A percentile compares a stretch with the other conserved stretches of the same genome.
These are phyloP conservation scores for Parnassius glacialis DNA, from an alignment of 2,888 invertebrate genomes.

Conservation along the genomic window DNA sequence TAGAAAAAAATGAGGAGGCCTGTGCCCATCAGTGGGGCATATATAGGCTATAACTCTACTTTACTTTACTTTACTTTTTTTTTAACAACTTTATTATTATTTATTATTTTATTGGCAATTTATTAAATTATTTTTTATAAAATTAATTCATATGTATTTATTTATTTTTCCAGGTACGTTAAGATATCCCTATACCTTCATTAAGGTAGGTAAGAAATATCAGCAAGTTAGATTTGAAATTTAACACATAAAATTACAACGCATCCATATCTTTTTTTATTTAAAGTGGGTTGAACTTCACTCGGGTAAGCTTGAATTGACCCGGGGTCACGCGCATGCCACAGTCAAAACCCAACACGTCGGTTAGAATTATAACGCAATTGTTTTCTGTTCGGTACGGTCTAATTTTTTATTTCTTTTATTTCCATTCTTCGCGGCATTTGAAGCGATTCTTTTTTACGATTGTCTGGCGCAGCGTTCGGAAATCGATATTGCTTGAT, in stretches of 20 bases:
- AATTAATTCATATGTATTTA: no score
- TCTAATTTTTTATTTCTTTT: constrained; percentile 35
- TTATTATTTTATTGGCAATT: no score
- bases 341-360: constrained; percentile 40
- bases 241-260: no score
- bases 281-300: constrained; percentile 25
- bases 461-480: constrained; percentile 18
- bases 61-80: no score
- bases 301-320: constrained; percentile 40
- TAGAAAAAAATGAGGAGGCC: no score
- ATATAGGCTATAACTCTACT: no score
- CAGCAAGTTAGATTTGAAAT: no score
- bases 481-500: constrained; percentile 29
- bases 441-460: constrained; percentile 49
- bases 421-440: constrained; percentile 8
- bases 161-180: constrained; percentile 6
- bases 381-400: constrained; percentile 62
- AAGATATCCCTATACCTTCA: no score
- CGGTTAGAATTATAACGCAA: constrained; percentile 69
- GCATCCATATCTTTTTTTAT: not conserved
- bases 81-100: no score
- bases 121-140: no score
- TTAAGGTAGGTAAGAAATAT: no score
- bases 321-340: constrained; percentile 41
- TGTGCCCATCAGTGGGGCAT: no score